phyloP scores from a whole-genome alignment of 2,888 invertebrate genomes.

The Mimas tiliae region DNA sequence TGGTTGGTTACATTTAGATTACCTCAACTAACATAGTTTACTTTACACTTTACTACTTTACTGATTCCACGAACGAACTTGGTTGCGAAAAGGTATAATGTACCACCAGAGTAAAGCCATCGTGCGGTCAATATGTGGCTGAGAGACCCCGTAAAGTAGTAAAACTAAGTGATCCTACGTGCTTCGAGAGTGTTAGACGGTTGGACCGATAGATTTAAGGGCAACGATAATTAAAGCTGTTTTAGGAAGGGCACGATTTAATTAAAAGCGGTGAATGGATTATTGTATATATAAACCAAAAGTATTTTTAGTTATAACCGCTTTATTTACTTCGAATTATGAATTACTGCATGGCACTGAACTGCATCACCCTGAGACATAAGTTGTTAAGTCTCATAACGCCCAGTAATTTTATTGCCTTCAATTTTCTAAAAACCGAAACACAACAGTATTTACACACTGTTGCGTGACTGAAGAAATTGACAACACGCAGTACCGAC shows the following conservation, averaged over 20 bases:
- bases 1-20: neutral
- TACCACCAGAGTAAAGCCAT: neutral
- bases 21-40: neutral
- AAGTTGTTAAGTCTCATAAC: too few relatives aligned
- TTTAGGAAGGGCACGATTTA: neutral
- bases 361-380: too few relatives aligned
- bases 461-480: too few relatives aligned
- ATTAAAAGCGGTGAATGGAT: neutral
- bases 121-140: neutral
- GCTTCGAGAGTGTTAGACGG: neutral
- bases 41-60: neutral
- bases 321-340: too few relatives aligned
- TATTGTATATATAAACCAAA: too few relatives aligned
- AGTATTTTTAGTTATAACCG: too few relatives aligned
- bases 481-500: too few relatives aligned
- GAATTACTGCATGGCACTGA: too few relatives aligned
- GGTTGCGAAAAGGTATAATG: neutral
- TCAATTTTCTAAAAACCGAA: too few relatives aligned
- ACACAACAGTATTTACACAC: too few relatives aligned
- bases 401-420: too few relatives aligned
- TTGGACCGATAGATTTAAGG: neutral
- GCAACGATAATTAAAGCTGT: neutral
- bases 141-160: neutral
- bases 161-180: constrained; percentile 20
- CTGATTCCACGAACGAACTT: neutral